These are phyloP conservation scores for Gonioctena quinquepunctata DNA, from an alignment of 1,140 invertebrate species.

Conservation along the genomic window DNA sequence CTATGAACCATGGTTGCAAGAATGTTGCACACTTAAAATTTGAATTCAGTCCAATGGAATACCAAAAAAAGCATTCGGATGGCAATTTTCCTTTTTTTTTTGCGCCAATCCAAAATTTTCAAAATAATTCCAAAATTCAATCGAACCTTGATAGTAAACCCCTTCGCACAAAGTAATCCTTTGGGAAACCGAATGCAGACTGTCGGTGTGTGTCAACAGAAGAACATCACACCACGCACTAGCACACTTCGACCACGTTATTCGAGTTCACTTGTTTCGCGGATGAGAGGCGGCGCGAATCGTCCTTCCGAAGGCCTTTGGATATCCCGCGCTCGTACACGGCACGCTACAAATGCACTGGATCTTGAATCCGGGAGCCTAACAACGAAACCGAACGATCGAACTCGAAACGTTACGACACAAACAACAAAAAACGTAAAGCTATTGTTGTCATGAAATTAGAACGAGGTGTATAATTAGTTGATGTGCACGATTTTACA, in stretches of 20 bases:
- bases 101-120: not conserved
- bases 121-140: not conserved
- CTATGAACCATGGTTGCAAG: no score
- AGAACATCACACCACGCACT: conserved; percentile 25
- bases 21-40: no score
- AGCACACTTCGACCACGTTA: conserved; percentile 31
- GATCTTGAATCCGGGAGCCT: conserved; percentile 32
- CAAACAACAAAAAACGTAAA: conserved; percentile 21
- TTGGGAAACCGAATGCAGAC: not conserved
- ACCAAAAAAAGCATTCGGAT: no score
- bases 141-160: not conserved
- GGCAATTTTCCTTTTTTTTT: no score
- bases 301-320: conserved; percentile 28
- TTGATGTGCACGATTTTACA: not conserved
- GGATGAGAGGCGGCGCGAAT: not conserved
- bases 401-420: conserved; percentile 22
- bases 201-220: conserved; percentile 6
- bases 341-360: conserved; percentile 32
- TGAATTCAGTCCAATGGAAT: no score
- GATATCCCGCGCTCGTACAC: conserved; percentile 28
- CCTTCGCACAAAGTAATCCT: not conserved
- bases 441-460: conserved; percentile 15
- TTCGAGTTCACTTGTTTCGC: conserved; percentile 31
- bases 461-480: conserved; percentile 19
- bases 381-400: conserved; percentile 22